Base-by-base conservation (phyloP, 2,888 invertebrate species). In the Rhodophaea formosa region DNA sequence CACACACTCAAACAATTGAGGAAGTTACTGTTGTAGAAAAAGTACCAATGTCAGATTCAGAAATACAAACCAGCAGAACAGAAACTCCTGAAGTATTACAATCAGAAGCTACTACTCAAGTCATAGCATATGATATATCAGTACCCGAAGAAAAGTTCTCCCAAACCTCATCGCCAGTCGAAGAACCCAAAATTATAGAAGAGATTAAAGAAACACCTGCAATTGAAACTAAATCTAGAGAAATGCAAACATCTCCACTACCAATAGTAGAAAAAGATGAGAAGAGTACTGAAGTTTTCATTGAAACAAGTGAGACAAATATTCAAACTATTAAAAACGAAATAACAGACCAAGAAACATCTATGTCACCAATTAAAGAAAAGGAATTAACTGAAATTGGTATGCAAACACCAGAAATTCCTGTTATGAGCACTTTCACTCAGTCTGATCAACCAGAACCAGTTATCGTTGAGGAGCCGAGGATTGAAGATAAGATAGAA, bases 181-280 rank as follows among this genome's bases (percentile, higher is more conserved):
- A 78, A 58, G 78, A 75, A 64, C 59, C 66, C 53, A 72, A 78
- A 53, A 64, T 72, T 46, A 60, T 68, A 14, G 71, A 74, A 65
- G 61, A 76, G 1, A 71, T 75, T 66, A 68, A 71, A 12, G 69
- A 75, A 55, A 77, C 84, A 42, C 75, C 81, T 8, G 90, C 92
- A 61, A 72, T 80, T 49, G 83, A 88, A 69, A 92, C 88, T 30
- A 87, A 89, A 64, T 79, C 88, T 39, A 86, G 88, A 64, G 92
- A 92, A 69, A 84, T 91, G 53, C 93, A 93, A 78, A 93, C 93
- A 8, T 92, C 93, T n/a, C 93, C 93, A 10, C 62, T 82, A 53
- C 83, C 79, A 16, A 64, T 72, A 62, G 59, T 84, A 44, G 66
- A 76, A 49, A 79, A 77, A 65, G 79, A 83, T 63, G 88, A 90